Evolutionary conservation across 2,888 invertebrate species (phyloP), one percentile per base, ranked within the genome.

Genomic region (Oxystoma pomonae): DNA sequence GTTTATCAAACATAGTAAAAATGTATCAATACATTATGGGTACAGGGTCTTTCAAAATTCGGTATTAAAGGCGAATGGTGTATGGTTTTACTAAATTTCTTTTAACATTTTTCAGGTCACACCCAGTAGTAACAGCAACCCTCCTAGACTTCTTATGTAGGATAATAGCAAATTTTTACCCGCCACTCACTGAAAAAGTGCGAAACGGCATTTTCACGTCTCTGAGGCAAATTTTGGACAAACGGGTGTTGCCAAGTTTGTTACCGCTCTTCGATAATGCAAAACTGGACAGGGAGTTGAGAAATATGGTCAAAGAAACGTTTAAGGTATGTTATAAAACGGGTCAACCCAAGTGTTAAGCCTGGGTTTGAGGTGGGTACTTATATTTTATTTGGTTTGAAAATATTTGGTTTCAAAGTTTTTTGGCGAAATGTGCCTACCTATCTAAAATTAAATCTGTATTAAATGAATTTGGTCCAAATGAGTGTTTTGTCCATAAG

Each of bases 291-390:
- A 84, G 89, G 69, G 95, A 95, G 77, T 81, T 96, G 68, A 83
- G 92, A 66, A 86, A 86, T 66, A 89, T 95, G 80, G 91, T 98
- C 52, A 86, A 92, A 68, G 94, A 95, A 75, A 93, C 92, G 52
- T 98, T 98, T 77, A 89, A 90, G 73, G 96, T 97, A 80, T 97
- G 97, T 80, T n/a, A n/a, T n/a, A n/a, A n/a, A n/a, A n/a, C n/a
- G n/a, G 93, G 92, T 76, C 65, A 67, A 18, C 60, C 63, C 16
- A 62, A 61, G 51, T 64, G 69, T 2, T 84, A 84, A 64, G 81
- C n/a, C n/a, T n/a, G n/a, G n/a, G n/a, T n/a, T n/a, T n/a, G n/a
- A n/a, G n/a, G n/a, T n/a, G n/a, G n/a, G n/a, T n/a, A n/a, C n/a
- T n/a, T n/a, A n/a, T n/a, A n/a, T n/a, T n/a, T n/a, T n/a, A n/a